phyloP scores from a whole-genome alignment of 2,797 vertebrate genomes.

The Falco cherrug region DNA sequence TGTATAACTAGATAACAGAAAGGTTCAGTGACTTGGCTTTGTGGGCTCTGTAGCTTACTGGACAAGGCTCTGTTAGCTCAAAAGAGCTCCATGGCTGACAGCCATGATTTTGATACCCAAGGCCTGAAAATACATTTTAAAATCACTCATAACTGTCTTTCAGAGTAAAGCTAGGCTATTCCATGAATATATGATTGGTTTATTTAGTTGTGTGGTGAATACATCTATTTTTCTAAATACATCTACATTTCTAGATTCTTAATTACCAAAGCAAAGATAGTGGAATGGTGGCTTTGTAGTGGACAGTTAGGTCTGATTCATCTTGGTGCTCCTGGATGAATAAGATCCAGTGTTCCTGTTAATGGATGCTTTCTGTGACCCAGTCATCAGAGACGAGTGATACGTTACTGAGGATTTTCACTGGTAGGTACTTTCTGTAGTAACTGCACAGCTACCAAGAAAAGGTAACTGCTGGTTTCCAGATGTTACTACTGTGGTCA shows the following conservation, averaged over 20 bases:
- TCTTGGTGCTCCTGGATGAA: background rate
- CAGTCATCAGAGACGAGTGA: background rate
- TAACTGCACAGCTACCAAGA: background rate
- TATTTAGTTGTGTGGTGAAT: background rate
- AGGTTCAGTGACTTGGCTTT: background rate
- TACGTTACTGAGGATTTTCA: conserved; percentile 1
- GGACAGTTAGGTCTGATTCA: background rate
- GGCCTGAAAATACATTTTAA: background rate
- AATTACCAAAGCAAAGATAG: background rate
- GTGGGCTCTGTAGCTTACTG: background rate
- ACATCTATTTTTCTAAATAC: background rate
- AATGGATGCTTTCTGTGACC: background rate
- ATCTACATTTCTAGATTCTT: background rate
- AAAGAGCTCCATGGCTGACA: background rate
- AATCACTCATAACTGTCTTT: background rate
- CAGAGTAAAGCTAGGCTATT: background rate
- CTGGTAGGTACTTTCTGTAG: background rate
- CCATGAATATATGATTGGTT: background rate
- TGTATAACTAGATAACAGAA: background rate
- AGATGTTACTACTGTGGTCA: background rate
- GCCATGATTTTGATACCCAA: background rate
- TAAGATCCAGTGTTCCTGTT: background rate
- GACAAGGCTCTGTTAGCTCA: background rate
- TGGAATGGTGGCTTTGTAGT: background rate
- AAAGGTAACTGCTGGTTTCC: background rate